Base-by-base conservation (phyloP, 2,113 vertebrate species). In the Laterallus jamaicensis region DNA sequence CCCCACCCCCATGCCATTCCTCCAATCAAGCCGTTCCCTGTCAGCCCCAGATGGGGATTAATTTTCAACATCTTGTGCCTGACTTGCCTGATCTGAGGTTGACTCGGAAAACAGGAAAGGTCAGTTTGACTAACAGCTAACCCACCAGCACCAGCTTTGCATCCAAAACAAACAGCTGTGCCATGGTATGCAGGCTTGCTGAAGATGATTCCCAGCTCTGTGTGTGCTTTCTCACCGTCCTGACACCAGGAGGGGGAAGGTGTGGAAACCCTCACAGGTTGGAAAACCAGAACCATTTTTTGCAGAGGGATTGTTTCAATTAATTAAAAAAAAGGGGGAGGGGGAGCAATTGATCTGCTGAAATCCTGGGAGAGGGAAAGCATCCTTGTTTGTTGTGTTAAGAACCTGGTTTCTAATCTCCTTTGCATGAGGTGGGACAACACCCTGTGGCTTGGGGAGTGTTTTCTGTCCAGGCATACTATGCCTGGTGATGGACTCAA, bases 101-200 rank as follows among this genome's bases (percentile, higher is more conserved):
- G 94, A 67, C 96, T 98, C 35, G 74, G 96, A 90, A 85, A 97
- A 94, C 96, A 95, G 97, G 97, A 97, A 84, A 98, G 98, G 97
- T 97, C 97, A 97, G 88, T 83, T 77, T 88, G 97, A 95, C 80
- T 90, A 68, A 97, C 92, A 88, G 78, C 93, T 90, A 86, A 62
- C 87, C 91, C 76, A 69, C 39, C 26, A 47, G 67, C 95, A 63
- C 92, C 40, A 32, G 90, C 49, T 86, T 50, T 4, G 29, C 93
- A 77, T 94, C 96, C 98, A 97, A 97, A 94, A 76, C 95, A 97
- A 98, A 97, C 96, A 98, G 90, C n/a, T 14, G 2, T 28, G 2
- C 19, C 8, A 6, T 8, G 76, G 97, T 94, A 71, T 62, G 71
- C 40, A 11, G 69, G 64, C 86, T 93, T 37, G 82, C n/a, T 3